These are phyloP conservation scores for Lamellibrachia luymesi DNA, from an alignment of 1,140 invertebrate species.

Conservation along the genomic window DNA sequence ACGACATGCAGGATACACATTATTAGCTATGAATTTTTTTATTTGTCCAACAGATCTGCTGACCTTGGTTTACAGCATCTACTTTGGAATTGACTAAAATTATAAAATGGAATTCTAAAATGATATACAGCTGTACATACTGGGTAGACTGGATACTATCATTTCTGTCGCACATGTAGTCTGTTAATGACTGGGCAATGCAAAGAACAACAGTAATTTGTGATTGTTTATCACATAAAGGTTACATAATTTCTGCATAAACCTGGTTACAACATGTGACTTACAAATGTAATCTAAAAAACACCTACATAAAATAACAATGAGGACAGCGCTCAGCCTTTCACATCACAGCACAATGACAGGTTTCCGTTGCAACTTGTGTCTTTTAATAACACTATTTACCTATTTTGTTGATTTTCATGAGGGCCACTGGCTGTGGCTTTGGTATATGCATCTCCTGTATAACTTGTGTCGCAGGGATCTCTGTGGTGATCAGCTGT, in stretches of 20 bases:
- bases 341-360: not conserved
- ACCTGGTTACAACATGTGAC: no score
- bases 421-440: slow-evolving; percentile 9
- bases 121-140: not conserved
- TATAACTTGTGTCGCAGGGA: not conserved
- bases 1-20: no score
- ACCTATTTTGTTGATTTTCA: slow-evolving; percentile 7
- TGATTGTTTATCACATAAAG: no score
- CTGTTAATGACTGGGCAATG: no score
- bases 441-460: not conserved
- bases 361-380: not conserved
- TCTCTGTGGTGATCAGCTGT: not conserved
- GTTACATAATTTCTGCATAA: no score
- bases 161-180: not conserved
- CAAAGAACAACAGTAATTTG: no score
- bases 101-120: not conserved
- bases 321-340: not conserved
- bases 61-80: not conserved
- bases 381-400: not conserved
- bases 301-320: no score
- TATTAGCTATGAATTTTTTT: no score
- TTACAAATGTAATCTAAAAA: no score
- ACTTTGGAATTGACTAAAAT: not conserved
- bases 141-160: not conserved
- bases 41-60: not conserved